Base-by-base conservation (phyloP, 2,797 vertebrate species). In the Simalia tracyae region DNA sequence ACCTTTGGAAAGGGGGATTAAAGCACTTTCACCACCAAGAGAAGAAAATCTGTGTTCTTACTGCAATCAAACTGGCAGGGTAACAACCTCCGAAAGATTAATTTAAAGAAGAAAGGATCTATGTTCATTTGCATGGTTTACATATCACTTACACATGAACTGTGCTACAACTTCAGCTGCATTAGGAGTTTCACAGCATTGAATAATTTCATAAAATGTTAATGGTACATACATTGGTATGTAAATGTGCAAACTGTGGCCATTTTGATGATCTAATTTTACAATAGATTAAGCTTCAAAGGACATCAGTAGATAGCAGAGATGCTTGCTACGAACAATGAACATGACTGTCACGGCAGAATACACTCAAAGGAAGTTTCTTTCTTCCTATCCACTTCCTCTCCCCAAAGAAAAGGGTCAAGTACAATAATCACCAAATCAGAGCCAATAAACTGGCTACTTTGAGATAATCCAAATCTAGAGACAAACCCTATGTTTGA, bases 201-300 rank as follows among this genome's bases (percentile, higher is more conserved):
- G 94, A 92, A 96, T 94, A 94, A 96, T 90, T 95, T 93, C 57
- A 22, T 0, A 0, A 95, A 94, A 92, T 93, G 95, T 95, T 92
- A 90, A 85, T 42, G 42, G 42, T 42, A 42, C 42, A 42, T 42
- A 91, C 28, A 68, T 89, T 95, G 94, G 95, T 95, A 95, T 90
- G 95, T 93, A 95, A 94, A 96, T 95, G 95, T 92, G 92, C 89
- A 92, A 96, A 96, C 93, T 94, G 90, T 95, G 96, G 96, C 95
- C 95, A 1, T 95, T 96, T 97, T 96, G 96, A 96, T 96, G 96
- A 95, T 96, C 95, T 97, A 97, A 98, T 97, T 97, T 97, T 97
- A 97, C 96, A 97, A 97, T 84, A 97, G 97, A 96, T 97, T 97
- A 97, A 97, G 95, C 95, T 96, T 95, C 93, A 95, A 95, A 96